Base-by-base conservation (phyloP, 2,113 vertebrate genomes). In the Electrona antarctica region DNA sequence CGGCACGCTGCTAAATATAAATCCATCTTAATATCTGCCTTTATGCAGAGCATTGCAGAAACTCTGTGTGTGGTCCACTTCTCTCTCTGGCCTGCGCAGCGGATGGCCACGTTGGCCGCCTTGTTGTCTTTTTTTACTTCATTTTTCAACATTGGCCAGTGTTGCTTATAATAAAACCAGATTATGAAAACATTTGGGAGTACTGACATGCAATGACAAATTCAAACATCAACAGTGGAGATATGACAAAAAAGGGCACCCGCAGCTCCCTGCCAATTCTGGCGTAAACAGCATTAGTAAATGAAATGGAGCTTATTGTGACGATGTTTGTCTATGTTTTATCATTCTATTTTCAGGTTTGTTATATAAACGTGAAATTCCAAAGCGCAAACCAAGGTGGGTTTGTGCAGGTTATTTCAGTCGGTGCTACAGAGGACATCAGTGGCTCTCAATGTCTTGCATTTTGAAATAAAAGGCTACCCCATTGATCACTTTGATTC, bases 131-230 rank as follows among this genome's bases (percentile, higher is more conserved):
- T 85, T 41, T 83, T 78, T 61, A 83, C 87, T 89, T 90, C 88
- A 91, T 90, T 89, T 91, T 92, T 92, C 91, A 92, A 90, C 89
- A 86, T 78, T 60, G 83, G 78, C 81, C 85, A 45, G 82, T 59
- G 77, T 89, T 93, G 92, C 89, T 92, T 92, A 93, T 90, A 92
- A 91, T 94, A 92, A 92, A 92, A 91, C 85, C 84, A 84, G 88
- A 90, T 91, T 93, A 90, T 91, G 90, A 88, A 93, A 93, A 94
- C 90, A 93, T 88, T 87, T 83, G 66, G 74, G 82, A 87, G 76
- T 90, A 83, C 77, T 59, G 79, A 90, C 87, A 82, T 83, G 86
- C 78, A 78, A 78, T 86, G 88, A 92, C 82, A 72, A 86, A 91
- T 88, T 91, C 80, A 87, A 91, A 91, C 61, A 88, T 94, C 88